phyloP scores from a whole-genome alignment of 2,888 invertebrate genomes.

The Coelogynopora nodosa region DNA sequence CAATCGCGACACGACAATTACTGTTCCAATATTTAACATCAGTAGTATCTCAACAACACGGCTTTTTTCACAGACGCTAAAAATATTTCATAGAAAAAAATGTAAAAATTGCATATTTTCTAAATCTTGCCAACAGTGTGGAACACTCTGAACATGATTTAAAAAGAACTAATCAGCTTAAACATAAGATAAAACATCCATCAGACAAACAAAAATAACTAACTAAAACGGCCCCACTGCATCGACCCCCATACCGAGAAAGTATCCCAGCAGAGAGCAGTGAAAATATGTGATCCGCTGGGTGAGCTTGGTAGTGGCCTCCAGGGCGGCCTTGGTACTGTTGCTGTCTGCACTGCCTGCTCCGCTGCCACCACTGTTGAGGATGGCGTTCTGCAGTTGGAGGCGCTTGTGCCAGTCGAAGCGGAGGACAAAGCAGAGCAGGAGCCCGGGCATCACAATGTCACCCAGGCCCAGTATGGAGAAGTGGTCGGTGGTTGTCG shows the following conservation, averaged over 20 bases:
- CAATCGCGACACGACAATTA: too few species aligned
- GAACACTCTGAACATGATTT: too few species aligned
- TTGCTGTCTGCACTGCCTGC: not conserved
- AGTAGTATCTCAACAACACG: too few species aligned
- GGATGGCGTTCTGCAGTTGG: constrained; percentile 65
- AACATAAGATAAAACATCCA: too few species aligned
- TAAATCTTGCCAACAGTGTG: too few species aligned
- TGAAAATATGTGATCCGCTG: constrained; percentile 80
- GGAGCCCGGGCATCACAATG: constrained; percentile 91
- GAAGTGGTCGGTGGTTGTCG: constrained; percentile 69
- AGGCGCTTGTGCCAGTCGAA: constrained; percentile 95
- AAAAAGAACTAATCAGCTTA: too few species aligned
- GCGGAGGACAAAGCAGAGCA: constrained; percentile 89
- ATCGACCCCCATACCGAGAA: constrained; percentile 78
- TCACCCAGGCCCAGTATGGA: constrained; percentile 98
- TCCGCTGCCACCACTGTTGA: not conserved
- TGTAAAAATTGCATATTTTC: too few species aligned
- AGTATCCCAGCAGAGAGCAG: constrained; percentile 93
- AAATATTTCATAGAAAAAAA: too few species aligned
- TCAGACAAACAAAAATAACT: too few species aligned
- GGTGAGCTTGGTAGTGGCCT: constrained; percentile 63
- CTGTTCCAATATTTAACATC: too few species aligned
- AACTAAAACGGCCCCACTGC: too few species aligned
- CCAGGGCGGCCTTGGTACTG: not conserved
- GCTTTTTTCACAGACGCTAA: too few species aligned